Base-by-base conservation (phyloP, 2,113 vertebrate species). In the Chamaea fasciata region DNA sequence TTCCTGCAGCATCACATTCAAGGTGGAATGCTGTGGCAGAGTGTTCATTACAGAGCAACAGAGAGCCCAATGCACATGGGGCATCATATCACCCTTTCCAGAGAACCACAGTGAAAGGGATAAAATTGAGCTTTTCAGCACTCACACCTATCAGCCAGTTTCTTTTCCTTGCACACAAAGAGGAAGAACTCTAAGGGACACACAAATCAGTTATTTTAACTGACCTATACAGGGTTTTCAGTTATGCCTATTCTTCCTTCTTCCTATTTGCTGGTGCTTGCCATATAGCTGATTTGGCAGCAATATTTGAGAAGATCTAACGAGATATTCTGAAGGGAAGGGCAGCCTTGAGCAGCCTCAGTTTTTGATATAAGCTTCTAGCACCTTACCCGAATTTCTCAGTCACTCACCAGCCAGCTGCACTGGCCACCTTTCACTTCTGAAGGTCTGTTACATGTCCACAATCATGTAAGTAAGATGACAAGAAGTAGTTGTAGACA, bases 1-100 rank as follows among this genome's bases (percentile, higher is more conserved):
- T n/a, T 17, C 11, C 46, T 67, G 10, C 11, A 47, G 1, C 17
- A 23, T 6, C 17, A 26, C 0, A 0, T 19, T 30, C 1, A 1
- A 52, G 19, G 16, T 11, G 10, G 20, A 56, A n/a, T 28, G 50
- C 75, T 49, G 13, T 5, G 9, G n/a, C 42, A 68, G 30, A 68
- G 30, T 4, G 1, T 1, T 33, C 17, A 23, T 30, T 42, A 46
- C 15, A 13, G 39, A 30, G 15, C 42, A 22, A 22, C 8, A 2
- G 5, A 2, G 5, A 70, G 56, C 17, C 19, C 11, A 7, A 11
- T 2, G 9, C 7, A 1, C 2, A 5, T 7, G 35, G 24, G 3
- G 0, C 23, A 26, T n/a, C 35, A 41, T 20, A 19, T 14, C 22
- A 26, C 24, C 24, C 26, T 28, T 68, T 27, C 24, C 41, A 6